These are phyloP conservation scores for Acleris laterana DNA, from an alignment of 2,888 invertebrate species.

Conservation along the genomic window DNA sequence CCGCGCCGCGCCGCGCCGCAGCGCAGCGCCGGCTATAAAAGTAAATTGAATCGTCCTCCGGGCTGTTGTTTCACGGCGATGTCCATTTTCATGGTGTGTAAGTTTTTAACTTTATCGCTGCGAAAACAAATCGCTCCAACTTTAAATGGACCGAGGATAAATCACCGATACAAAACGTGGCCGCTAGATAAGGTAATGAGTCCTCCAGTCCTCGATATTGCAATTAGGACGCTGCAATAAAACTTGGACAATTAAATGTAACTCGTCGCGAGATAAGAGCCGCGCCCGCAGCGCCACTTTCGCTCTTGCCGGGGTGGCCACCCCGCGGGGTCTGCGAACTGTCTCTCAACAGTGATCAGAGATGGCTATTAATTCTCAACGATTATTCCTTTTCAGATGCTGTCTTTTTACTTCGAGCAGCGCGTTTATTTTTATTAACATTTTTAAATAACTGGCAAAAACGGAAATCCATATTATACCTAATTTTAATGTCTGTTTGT, in stretches of 20 bases:
- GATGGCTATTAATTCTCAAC: slow-evolving; percentile 55
- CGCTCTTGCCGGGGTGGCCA: slow-evolving; percentile 73
- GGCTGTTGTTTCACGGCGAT: slow-evolving; percentile 66
- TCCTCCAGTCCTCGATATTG: slow-evolving; percentile 67
- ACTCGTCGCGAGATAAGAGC: slow-evolving; percentile 77
- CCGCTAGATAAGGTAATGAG: slow-evolving; percentile 49
- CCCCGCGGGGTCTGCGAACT: slow-evolving; percentile 58
- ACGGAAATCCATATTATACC: no score
- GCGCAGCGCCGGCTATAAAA: slow-evolving; percentile 75
- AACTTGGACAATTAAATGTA: slow-evolving; percentile 82
- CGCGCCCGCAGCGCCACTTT: slow-evolving; percentile 69
- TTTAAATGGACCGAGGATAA: slow-evolving; percentile 4
- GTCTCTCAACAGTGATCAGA: slow-evolving; percentile 58
- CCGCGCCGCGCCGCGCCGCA: no score
- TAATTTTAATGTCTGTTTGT: no score
- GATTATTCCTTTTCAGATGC: slow-evolving; percentile 26
- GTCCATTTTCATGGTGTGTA: slow-evolving; percentile 53
- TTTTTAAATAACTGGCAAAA: background rate
- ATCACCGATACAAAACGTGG: slow-evolving; percentile 3
- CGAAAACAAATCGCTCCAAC: slow-evolving; percentile 18
- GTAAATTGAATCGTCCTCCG: slow-evolving; percentile 80
- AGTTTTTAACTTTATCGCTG: slow-evolving; percentile 65
- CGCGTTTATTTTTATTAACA: background rate
- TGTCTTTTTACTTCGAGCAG: background rate
- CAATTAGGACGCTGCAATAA: slow-evolving; percentile 75